phyloP scores from a whole-genome alignment of 2,113 vertebrate species.

The Himantopus leucocephalus region DNA sequence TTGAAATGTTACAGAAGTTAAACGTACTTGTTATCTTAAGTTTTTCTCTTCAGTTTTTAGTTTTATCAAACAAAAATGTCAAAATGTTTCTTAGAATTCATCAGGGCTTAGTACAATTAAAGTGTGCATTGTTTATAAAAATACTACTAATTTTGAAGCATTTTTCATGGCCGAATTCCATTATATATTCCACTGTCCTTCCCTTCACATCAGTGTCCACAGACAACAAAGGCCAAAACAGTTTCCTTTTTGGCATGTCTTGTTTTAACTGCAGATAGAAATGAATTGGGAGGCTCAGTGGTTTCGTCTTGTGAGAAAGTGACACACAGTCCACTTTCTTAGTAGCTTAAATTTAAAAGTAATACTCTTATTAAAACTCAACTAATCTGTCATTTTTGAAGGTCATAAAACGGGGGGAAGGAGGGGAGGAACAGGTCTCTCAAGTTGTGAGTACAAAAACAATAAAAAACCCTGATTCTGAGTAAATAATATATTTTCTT shows the following conservation, averaged over 20 bases:
- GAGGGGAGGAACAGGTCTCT: neutral
- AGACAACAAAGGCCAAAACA: neutral
- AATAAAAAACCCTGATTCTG: neutral
- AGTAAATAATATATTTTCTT: neutral
- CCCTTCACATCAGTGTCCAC: neutral
- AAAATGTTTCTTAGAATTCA: neutral
- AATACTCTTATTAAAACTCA: neutral
- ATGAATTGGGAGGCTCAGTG: neutral
- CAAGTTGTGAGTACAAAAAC: neutral
- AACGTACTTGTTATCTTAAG: accelerated
- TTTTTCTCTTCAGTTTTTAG: neutral
- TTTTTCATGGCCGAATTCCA: neutral
- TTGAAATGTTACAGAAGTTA: neutral
- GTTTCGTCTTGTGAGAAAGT: neutral
- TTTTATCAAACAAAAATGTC: neutral
- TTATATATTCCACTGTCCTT: neutral
- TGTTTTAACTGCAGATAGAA: neutral
- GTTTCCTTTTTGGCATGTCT: neutral
- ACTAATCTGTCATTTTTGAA: neutral
- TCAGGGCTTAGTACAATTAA: neutral
- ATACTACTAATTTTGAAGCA: neutral
- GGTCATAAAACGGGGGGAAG: neutral
- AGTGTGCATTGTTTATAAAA: neutral
- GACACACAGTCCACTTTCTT: neutral
- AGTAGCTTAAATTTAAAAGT: neutral